Base-by-base conservation (phyloP, 2,888 invertebrate species). In the Nemotelus pantherinus region DNA sequence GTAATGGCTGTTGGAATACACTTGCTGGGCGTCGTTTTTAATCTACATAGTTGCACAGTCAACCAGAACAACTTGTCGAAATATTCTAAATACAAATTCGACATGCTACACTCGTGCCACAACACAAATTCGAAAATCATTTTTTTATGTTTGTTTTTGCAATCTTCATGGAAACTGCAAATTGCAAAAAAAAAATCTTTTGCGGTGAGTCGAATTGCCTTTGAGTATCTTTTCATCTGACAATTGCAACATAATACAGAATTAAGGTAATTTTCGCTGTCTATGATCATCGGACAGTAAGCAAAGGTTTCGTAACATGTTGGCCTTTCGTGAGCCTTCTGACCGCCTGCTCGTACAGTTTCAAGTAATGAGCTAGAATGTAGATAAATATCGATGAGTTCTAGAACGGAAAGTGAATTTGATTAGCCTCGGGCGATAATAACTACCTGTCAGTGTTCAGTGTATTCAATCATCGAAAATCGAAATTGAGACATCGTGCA, bases 381-480 rank as follows among this genome's bases (percentile, higher is more conserved):
- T 25, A 48, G 4, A 25, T 3, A 68, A 39, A 6, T 25, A 68
- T 68, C 25, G 25, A 9, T 48, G n/a, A 50, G n/a, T 48, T 68
- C n/a, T 39, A 50, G 67, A 7, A 39, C 48, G 25, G 67, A 68
- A 68, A 68, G 67, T 68, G 67, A 68, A 68, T 68, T 68, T 68
- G 47, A 25, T 50, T 48, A 25, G 67, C 67, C 67, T 68, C 41
- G 48, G 5, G 3, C 10, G n/a, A 10, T 65, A 45, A 65, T 68
- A 50, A 68, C 41, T 68, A 50, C 48, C 67, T 48, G 50, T 25
- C 67, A 68, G 67, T 25, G 9, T 50, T 68, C 50, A 50, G n/a
- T 25, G 39, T 48, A 50, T 60, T 7, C 25, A 39, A 60, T 60
- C 41, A 57, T 6, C 10, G 25, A 57, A 57, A 57, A 3, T 53